phyloP scores from a whole-genome alignment of 2,888 invertebrate genomes.

The Ernsta delagoae region DNA sequence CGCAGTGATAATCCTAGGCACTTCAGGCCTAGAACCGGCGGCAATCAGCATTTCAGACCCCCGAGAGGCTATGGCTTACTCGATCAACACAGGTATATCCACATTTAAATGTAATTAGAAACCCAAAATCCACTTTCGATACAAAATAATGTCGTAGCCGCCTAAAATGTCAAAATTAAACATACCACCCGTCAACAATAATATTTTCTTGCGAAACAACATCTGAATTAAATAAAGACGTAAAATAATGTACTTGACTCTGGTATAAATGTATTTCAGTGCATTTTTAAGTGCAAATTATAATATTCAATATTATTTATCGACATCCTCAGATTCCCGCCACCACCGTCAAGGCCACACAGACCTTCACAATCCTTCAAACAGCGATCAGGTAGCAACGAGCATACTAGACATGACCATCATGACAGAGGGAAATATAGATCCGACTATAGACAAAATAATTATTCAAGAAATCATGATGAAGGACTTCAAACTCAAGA shows the following conservation, averaged over 20 bases:
- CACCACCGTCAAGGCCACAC: conserved; percentile 53
- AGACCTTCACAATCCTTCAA: conserved; percentile 52
- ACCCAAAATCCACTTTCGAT: conserved; percentile 41
- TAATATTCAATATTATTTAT: neutral
- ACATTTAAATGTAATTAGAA: conserved; percentile 34
- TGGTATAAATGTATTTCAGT: neutral
- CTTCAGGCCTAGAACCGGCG: conserved; percentile 69
- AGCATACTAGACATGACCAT: conserved; percentile 47
- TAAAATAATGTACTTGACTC: neutral
- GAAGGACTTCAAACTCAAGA: conserved; percentile 51
- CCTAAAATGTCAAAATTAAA: conserved; percentile 36
- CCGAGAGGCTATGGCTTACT: conserved; percentile 54
- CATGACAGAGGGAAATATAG: conserved; percentile 59
- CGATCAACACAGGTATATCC: conserved; percentile 63
- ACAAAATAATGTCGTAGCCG: conserved; percentile 24
- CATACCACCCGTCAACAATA: conserved; percentile 12
- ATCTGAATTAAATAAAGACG: neutral
- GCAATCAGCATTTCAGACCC: conserved; percentile 62
- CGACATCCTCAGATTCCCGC: conserved; percentile 62
- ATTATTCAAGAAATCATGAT: conserved; percentile 50
- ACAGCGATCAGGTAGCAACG: conserved; percentile 48
- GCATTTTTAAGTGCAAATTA: neutral
- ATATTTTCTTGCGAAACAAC: neutral
- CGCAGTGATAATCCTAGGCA: conserved; percentile 72
- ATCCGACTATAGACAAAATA: conserved; percentile 46